Base-by-base conservation (phyloP, 2,888 invertebrate species). In the Drosophila yooni region DNA sequence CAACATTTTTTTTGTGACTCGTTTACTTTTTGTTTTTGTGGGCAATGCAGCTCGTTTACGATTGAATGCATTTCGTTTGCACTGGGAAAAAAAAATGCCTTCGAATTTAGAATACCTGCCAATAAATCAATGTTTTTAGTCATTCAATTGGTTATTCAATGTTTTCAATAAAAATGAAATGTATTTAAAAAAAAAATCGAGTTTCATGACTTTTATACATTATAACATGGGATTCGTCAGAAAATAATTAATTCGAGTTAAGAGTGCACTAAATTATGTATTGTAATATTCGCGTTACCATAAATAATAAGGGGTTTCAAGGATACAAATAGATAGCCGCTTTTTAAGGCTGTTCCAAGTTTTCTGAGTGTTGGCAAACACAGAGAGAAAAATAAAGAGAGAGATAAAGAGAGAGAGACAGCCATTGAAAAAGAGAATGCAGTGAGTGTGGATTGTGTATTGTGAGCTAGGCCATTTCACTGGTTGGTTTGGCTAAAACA, bases 1-100 rank as follows among this genome's bases (percentile, higher is more conserved):
- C 58, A 40, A n/a, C 56, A 38, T 61, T 64, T 34, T 57, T 53
- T 65, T 62, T 75, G 65, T 68, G 48, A 67, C 59, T 70, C 69
- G 70, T 73, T 79, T 73, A 77, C 69, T 79, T 76, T 77, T 81
- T 21, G 29, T 56, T 15, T 81, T 76, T 90, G 71, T 64, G 81
- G 84, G 66, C 88, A 81, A 83, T 90, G 75, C 85, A 88, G 74
- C 76, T 73, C 70, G 87, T 78, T 88, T 82, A 82, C 83, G 83
- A 83, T 74, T 82, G 87, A 81, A 84, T 89, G 85, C 88, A 82
- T 65, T 77, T 63, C 67, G 57, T 40, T 18, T 40, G 33, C 57
- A 57, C 57, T 57, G 40, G 1, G 7, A n/a, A 29, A 54, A 29
- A 21, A 18, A 5, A 3, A 2, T 3, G 25, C 0, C 4, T 48